Base-by-base conservation (phyloP, 1,140 invertebrate genomes). In the Drepana arcuata region DNA sequence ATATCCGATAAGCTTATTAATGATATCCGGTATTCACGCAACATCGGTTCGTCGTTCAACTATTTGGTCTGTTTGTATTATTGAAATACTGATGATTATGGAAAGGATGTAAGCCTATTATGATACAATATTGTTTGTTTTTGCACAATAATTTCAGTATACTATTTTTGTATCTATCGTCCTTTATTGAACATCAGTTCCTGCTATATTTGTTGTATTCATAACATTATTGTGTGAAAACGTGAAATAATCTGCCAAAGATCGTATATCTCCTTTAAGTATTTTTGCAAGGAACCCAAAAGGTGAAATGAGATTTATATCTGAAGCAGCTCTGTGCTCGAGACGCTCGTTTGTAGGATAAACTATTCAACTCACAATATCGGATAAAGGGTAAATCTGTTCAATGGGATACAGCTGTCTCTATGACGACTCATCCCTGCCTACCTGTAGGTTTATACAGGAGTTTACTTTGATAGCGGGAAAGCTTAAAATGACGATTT, bases 351-450 rank as follows among this genome's bases (percentile, higher is more conserved):
- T 72, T 70, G 54, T 41, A 64, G 61, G 57, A 71, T 73, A 66
- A 71, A 67, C 60, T 70, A 68, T 74, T 74, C 56, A 71, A 63
- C 53, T 61, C 55, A 63, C 59, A 57, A 69, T 72, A 72, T 72
- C 56, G 58, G 66, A 68, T 69, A 37, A 63, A 52, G 59, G n/a
- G 62, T 52, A 65, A 65, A 69, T 67, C 60, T 65, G 43, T 56
- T 75, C 63, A 75, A 73, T 73, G 52, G 56, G 61, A 69, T 69
- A 57, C 55, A 51, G 49, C 56, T 58, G 68, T 79, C 34, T 50
- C 67, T 59, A 72, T 75, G 71, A 48, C 61, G 45, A 79, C 73
- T 63, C 52, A 69, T 70, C 69, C 67, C 48, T 34, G 30, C 33
- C 28, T 39, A 14, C 32, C n/a, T 46, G 18, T 13, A 44, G 48